Conservation (phyloP, 2,113 vertebrate genomes). For the Fukomys damarensis region DNA sequence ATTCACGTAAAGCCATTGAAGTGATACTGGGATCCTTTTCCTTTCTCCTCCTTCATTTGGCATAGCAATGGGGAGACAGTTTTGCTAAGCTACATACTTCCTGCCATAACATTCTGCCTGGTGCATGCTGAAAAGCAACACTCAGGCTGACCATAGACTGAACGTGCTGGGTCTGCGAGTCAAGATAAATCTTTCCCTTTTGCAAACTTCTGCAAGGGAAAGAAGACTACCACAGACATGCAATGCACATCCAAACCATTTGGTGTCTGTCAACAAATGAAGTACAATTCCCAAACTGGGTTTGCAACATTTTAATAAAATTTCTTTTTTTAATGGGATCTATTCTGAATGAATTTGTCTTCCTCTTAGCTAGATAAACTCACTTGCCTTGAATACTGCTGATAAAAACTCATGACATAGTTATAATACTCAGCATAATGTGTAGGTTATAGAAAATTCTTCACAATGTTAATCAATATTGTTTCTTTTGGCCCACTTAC, state of each 20-base stretch:
- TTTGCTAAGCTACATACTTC: background rate
- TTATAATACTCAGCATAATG: background rate
- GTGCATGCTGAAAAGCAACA: background rate
- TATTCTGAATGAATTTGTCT: background rate
- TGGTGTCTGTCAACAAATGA: background rate
- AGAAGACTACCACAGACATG: background rate
- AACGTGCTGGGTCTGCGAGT: background rate
- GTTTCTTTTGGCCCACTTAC: background rate
- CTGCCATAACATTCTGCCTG: background rate
- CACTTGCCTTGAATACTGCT: background rate
- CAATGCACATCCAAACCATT: background rate
- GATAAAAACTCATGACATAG: background rate
- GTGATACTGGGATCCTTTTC: background rate
- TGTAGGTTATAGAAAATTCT: background rate
- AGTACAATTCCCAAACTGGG: background rate
- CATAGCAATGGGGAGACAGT: no score
- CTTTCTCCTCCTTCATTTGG: background rate
- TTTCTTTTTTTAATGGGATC: background rate
- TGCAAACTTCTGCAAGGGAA: background rate
- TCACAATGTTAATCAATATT: background rate
- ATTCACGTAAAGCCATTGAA: rapidly evolving
- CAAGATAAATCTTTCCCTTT: background rate
- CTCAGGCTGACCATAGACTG: rapidly evolving
- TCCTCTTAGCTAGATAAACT: background rate
- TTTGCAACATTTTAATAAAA: background rate